phyloP scores from a whole-genome alignment of 2,888 invertebrate genomes.

The Prenolepis imparis region DNA sequence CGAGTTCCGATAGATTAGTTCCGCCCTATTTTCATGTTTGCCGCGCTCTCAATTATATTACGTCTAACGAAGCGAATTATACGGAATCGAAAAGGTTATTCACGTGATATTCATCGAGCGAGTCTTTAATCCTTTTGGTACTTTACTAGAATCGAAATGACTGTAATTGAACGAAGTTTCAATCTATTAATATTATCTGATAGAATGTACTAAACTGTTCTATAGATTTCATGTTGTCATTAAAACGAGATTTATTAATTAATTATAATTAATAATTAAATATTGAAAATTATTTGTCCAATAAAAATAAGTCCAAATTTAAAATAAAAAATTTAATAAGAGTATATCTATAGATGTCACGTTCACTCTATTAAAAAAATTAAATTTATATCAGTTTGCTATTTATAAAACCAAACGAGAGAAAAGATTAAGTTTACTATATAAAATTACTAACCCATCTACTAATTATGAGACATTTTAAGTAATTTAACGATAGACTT shows the following conservation, averaged over 20 bases:
- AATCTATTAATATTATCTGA: slow-evolving; percentile 25
- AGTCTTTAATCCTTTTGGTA: slow-evolving; percentile 8
- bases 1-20: slow-evolving; percentile 47
- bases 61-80: slow-evolving; percentile 46
- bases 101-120: slow-evolving; percentile 13
- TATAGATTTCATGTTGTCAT: background rate
- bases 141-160: slow-evolving; percentile 8
- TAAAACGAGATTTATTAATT: background rate
- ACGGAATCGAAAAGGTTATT: slow-evolving; percentile 29
- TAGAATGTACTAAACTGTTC: background rate
- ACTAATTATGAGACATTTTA: too few relatives aligned
- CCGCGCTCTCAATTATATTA: slow-evolving; percentile 41
- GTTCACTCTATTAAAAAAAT: background rate
- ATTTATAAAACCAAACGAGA: background rate
- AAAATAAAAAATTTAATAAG: background rate
- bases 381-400: background rate
- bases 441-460: too few relatives aligned
- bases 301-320: background rate
- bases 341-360: background rate
- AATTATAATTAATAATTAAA: background rate
- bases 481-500: too few relatives aligned
- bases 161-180: background rate
- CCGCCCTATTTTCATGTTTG: slow-evolving; percentile 42
- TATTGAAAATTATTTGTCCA: slow-evolving; percentile 4
- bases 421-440: background rate